Evolutionary conservation across 2,113 vertebrate species (phyloP).

Genomic region (Paramormyrops kingsleyae): DNA sequence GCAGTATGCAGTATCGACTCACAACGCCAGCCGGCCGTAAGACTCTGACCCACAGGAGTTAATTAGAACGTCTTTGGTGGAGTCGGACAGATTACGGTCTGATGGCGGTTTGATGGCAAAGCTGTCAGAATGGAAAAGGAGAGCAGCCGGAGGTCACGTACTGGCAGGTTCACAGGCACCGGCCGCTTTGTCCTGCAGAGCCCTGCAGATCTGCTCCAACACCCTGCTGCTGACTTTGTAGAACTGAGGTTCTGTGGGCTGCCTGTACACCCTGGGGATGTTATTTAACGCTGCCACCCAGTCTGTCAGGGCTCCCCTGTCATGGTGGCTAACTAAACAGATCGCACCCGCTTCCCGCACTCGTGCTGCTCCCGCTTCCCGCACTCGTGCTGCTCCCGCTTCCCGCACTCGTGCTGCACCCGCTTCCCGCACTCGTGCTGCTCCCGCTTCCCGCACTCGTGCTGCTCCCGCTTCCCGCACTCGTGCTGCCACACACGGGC

Average conservation of each 20-base stretch:
- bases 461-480: not conserved
- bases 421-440: not conserved
- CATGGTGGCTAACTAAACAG: slow-evolving; percentile 3
- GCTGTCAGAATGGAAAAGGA: not conserved
- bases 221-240: slow-evolving; percentile 8
- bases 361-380: not conserved
- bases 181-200: not conserved
- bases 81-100: not conserved
- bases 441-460: not conserved
- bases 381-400: not conserved
- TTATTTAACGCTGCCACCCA: not conserved
- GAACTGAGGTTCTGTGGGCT: not conserved
- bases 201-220: not conserved
- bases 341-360: not conserved
- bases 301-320: not conserved
- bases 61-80: not conserved
- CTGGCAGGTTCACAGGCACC: not conserved
- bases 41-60: not conserved
- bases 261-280: not conserved
- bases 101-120: not conserved
- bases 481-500: not conserved
- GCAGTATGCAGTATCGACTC: not conserved
- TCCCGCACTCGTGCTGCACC: not conserved
- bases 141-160: not conserved
- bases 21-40: not conserved